A percentile compares a stretch with the other conserved stretches of the same genome.
Conservation (phyloP, 2,797 vertebrate species). For the Pteropus rufus region DNA sequence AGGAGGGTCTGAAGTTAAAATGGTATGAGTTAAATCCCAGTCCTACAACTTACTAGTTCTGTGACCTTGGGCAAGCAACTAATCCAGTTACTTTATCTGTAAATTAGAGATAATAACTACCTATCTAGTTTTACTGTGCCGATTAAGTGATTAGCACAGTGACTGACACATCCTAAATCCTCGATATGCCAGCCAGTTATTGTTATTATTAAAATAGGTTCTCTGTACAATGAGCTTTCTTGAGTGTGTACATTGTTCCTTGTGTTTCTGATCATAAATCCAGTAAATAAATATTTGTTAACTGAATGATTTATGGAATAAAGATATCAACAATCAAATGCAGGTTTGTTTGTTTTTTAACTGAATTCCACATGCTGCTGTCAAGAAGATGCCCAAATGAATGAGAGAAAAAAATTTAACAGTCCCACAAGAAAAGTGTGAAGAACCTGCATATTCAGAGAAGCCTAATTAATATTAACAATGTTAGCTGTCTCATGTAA, state of each 20-base stretch:
- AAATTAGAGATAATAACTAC: constrained; percentile 2
- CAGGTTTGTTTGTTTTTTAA: not conserved
- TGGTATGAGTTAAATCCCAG: not conserved
- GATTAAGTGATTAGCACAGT: constrained; percentile 55
- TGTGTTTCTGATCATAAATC: not conserved
- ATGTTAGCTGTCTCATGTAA: not conserved
- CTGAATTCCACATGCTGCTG: not conserved
- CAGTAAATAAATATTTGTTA: not conserved
- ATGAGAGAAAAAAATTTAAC: not conserved
- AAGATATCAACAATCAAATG: not conserved
- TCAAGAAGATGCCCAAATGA: not conserved
- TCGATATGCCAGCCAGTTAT: not conserved
- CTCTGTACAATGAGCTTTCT: not conserved
- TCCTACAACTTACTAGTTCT: not conserved
- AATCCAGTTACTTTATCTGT: constrained; percentile 46
- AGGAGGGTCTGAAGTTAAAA: not conserved
- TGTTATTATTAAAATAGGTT: not conserved
- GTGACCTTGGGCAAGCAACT: constrained; percentile 53
- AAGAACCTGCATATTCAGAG: not conserved
- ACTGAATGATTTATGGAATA: not conserved
- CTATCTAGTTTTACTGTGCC: not conserved
- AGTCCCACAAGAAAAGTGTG: not conserved
- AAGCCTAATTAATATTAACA: not conserved
- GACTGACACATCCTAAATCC: constrained; percentile 32
- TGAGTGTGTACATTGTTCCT: not conserved